Conservation (phyloP, 2,888 invertebrate species). For the Alentia gelatinosa region DNA sequence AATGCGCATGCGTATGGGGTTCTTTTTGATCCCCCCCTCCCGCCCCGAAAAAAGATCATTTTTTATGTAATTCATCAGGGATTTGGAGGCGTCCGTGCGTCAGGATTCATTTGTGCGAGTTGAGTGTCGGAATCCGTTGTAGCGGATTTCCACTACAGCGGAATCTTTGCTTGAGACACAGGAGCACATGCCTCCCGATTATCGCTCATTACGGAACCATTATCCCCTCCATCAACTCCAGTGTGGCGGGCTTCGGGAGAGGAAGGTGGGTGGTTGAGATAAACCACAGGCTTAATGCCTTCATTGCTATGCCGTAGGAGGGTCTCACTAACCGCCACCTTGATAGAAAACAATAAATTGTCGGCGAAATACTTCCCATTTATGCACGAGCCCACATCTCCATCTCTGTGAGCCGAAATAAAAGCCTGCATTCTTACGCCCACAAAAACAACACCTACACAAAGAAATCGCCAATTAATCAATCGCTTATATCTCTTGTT, state of each 20-base stretch:
- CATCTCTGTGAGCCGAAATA: neutral
- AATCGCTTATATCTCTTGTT: neutral
- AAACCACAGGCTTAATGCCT: neutral
- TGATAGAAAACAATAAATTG: neutral
- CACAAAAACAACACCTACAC: neutral
- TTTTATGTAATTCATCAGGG: slow-evolving; percentile 2
- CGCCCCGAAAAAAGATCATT: neutral
- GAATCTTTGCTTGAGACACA: neutral
- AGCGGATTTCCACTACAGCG: neutral
- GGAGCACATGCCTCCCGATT: neutral
- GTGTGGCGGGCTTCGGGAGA: neutral
- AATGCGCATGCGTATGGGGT: neutral
- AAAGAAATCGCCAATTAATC: slow-evolving; percentile 37
- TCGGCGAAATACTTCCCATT: neutral
- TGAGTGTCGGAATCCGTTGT: neutral
- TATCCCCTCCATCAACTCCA: neutral
- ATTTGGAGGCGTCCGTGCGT: neutral
- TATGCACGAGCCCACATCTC: neutral
- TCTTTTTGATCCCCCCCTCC: neutral
- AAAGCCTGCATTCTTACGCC: neutral
- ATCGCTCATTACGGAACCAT: neutral
- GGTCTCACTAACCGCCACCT: neutral
- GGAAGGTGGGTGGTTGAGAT: neutral
- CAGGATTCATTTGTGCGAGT: neutral
- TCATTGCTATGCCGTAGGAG: neutral